These are phyloP conservation scores for Proales similis DNA, from an alignment of 1,140 invertebrate genomes.

Conservation along the genomic window DNA sequence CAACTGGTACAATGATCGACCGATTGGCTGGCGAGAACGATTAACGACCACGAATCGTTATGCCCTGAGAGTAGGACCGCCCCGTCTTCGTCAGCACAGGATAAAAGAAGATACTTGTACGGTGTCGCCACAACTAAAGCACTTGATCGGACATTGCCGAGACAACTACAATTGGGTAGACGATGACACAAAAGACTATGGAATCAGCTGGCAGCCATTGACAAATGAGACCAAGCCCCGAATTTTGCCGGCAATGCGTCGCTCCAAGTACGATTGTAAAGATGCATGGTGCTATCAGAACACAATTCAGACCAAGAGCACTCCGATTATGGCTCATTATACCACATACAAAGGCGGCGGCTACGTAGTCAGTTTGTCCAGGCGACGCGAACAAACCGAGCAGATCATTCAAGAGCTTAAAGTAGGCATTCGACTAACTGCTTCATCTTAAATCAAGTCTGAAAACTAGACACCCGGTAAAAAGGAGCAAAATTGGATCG, in stretches of 20 bases:
- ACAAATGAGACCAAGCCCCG: constrained; percentile 10
- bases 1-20: constrained; percentile 45
- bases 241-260: constrained; percentile 13
- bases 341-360: constrained; percentile 46
- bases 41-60: constrained; percentile 42
- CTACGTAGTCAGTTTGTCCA: constrained; percentile 42
- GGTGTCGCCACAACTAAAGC: constrained; percentile 40
- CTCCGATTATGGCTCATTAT: constrained; percentile 18
- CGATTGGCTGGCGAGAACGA: constrained; percentile 47
- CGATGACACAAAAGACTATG: constrained; percentile 49
- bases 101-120: constrained; percentile 51
- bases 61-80: constrained; percentile 47
- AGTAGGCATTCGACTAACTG: background rate
- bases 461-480: no score
- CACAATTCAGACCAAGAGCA: constrained; percentile 25
- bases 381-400: constrained; percentile 36
- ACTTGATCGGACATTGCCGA: constrained; percentile 46
- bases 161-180: constrained; percentile 49
- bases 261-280: constrained; percentile 28
- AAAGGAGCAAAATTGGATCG: constrained; percentile 39
- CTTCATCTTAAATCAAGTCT: background rate
- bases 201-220: constrained; percentile 43
- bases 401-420: constrained; percentile 37
- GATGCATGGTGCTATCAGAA: constrained; percentile 36
- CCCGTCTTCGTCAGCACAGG: constrained; percentile 47